A percentile compares a stretch with the other conserved stretches of the same genome.
phyloP scores from a whole-genome alignment of 2,113 vertebrate species.

The Chroicocephalus ridibundus region DNA sequence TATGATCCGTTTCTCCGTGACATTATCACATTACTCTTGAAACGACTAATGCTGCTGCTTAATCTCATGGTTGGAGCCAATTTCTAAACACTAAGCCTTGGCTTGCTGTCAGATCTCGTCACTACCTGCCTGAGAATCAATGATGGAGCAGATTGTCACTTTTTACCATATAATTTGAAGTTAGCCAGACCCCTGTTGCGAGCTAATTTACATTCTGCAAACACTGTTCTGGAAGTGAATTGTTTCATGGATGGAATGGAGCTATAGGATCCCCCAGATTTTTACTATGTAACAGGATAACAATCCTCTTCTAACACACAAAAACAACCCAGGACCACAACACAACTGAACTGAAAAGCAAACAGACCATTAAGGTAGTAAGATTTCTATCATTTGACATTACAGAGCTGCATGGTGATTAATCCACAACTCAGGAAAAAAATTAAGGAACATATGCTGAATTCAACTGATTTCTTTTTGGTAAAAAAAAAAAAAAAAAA shows the following conservation, averaged over 20 bases:
- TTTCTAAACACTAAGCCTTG: not conserved
- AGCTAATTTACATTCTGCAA: not conserved
- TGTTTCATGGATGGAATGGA: not conserved
- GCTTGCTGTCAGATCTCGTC: not conserved
- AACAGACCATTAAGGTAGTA: not conserved
- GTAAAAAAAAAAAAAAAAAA: not conserved
- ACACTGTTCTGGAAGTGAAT: not conserved
- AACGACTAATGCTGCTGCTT: not conserved
- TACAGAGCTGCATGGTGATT: not conserved
- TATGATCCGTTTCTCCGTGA: not conserved
- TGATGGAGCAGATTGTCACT: not conserved
- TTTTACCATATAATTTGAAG: not conserved
- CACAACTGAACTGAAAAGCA: not conserved
- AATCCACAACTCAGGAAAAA: not conserved
- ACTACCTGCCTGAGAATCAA: not conserved
- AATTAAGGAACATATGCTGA: not conserved
- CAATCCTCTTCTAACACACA: not conserved
- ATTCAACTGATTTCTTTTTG: not conserved
- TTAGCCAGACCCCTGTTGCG: not conserved
- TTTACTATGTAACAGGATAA: not conserved
- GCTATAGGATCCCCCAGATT: not conserved
- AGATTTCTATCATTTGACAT: not conserved
- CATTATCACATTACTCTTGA: constrained; percentile 21
- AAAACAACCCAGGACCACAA: not conserved
- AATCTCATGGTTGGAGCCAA: constrained; percentile 14